Conservation (phyloP, 2,888 invertebrate species). For the Phalera bucephala region DNA sequence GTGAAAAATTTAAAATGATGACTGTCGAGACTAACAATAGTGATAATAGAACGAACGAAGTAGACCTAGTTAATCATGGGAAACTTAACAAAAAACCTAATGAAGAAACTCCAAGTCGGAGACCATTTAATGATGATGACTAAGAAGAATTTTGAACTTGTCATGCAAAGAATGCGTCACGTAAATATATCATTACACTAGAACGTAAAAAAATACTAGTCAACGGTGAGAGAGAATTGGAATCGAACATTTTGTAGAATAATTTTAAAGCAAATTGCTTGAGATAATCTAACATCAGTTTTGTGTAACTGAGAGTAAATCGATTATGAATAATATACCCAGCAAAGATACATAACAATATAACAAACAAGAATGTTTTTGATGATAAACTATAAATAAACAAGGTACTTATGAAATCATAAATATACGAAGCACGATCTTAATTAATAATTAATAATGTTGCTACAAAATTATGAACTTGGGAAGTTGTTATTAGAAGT, state of each 20-base stretch:
- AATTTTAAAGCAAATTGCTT: constrained; percentile 10
- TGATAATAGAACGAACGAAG: constrained; percentile 1
- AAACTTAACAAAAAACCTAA: constrained; percentile 46
- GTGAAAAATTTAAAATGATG: constrained; percentile 2
- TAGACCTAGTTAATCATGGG: constrained; percentile 32
- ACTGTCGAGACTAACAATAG: constrained; percentile 1
- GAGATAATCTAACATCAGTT: constrained; percentile 2
- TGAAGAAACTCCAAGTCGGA: constrained; percentile 40
- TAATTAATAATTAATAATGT: no score
- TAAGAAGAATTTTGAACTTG: constrained; percentile 48
- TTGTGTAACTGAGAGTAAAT: no score
- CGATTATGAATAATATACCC: no score
- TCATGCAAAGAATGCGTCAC: constrained; percentile 62
- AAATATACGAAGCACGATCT: no score
- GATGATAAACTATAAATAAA: no score
- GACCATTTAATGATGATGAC: constrained; percentile 65
- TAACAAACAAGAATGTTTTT: neutral
- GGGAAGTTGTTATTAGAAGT: no score
- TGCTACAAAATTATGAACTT: no score
- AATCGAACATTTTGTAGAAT: neutral
- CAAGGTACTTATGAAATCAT: no score
- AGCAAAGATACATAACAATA: no score
- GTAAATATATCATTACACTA: constrained; percentile 62
- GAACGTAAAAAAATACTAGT: constrained; percentile 35
- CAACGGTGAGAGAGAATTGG: constrained; percentile 6